Evolutionary conservation across 2,797 vertebrate genomes (phyloP), one percentile per base, ranked within the genome.

Genomic region (Gymnoscopelus microlampas): DNA sequence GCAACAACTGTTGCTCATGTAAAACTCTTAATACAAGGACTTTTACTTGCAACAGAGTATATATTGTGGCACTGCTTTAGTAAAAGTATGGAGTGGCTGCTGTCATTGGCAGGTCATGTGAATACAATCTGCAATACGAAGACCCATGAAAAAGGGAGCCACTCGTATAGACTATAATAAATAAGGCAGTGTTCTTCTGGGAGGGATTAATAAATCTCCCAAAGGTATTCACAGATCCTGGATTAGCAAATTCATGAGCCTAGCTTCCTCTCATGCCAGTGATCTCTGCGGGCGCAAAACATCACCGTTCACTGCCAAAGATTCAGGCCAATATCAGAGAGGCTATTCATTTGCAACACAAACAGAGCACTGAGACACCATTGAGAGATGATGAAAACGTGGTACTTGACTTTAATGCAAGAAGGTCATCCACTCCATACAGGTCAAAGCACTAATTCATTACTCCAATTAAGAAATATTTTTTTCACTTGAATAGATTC

Each of bases 241-340:
- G 61, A 73, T 70, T 75, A 71, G 67, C 81, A 70, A 82, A 89
- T 88, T 85, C 79, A 88, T 81, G 87, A 88, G 82, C 76, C 80
- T 75, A 63, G 68, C 70, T 66, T 78, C 67, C 73, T 66, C 44
- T 81, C 74, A 63, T 77, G 64, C 80, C 75, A 77, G 71, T 66
- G 80, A 88, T 77, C 86, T 63, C 88, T 86, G 84, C 90, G 66
- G 79, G 84, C 49, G 49, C 66, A 80, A 82, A 87, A 88, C 79
- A 78, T 78, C 78, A 19, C 61, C 61, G 77, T 80, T 77, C 75
- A 68, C 74, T 87, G 80, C 80, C 85, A 86, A 81, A 49, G 73
- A 68, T 68, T 54, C 11, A 0, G 49, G 68, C 74, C 84, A 81
- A 79, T 85, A 80, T 77, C 58, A 53, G 77, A 79, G 76, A 84